Conservation (phyloP, 2,797 vertebrate species). For the Clamator glandarius region DNA sequence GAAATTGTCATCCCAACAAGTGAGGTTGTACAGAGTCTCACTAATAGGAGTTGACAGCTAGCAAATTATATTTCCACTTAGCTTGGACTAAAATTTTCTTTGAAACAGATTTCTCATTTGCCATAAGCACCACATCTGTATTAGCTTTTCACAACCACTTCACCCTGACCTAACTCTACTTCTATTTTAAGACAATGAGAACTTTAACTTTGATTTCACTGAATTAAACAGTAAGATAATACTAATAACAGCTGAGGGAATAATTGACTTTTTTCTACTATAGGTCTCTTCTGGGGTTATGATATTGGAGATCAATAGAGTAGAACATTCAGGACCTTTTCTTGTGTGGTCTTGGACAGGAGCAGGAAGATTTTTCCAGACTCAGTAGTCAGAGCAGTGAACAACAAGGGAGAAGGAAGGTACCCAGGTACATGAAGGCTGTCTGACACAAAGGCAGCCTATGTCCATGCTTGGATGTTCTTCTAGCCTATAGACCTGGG, state of each 20-base stretch:
- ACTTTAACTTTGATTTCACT: not conserved
- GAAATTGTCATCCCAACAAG: not conserved
- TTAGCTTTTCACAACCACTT: not conserved
- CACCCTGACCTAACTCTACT: not conserved
- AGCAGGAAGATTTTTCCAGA: not conserved
- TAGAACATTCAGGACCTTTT: not conserved
- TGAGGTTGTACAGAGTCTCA: not conserved
- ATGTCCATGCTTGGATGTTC: not conserved
- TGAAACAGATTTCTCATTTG: conserved; percentile 3
- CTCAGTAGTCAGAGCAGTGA: not conserved
- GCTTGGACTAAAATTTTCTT: conserved; percentile 6
- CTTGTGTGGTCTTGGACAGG: not conserved
- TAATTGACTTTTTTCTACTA: not conserved
- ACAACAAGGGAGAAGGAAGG: not conserved
- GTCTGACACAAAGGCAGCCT: not conserved
- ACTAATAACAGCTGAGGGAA: not conserved
- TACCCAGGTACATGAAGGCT: not conserved
- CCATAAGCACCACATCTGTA: not conserved
- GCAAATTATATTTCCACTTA: not conserved
- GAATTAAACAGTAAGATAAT: not conserved
- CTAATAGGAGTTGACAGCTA: not conserved
- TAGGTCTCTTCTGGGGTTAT: not conserved
- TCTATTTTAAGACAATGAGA: not conserved
- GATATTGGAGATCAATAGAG: not conserved
- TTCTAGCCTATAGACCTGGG: not conserved